phyloP scores from a whole-genome alignment of 2,113 vertebrate species.

The Bagarius yarrelli region DNA sequence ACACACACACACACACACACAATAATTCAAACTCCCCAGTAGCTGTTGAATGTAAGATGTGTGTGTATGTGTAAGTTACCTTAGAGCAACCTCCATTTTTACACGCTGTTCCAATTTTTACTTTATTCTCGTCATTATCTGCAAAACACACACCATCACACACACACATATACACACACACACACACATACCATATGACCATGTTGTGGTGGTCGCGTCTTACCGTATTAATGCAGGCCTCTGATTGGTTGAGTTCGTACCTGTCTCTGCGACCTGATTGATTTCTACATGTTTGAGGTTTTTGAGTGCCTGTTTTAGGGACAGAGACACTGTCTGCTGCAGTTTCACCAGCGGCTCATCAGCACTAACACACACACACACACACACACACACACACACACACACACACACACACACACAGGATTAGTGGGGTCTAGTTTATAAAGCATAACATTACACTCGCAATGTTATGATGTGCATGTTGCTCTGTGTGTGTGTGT shows the following conservation, averaged over 20 bases:
- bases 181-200: not conserved
- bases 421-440: not conserved
- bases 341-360: constrained; percentile 80
- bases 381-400: too few species aligned
- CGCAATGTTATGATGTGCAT: not conserved
- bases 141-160: constrained; percentile 50
- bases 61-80: constrained; percentile 55
- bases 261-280: constrained; percentile 68
- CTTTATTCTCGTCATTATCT: constrained; percentile 78
- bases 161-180: not conserved
- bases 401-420: too few species aligned
- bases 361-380: constrained; percentile 61
- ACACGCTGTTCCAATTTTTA: constrained; percentile 79
- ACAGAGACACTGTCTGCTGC: constrained; percentile 78
- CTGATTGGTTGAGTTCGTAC: constrained; percentile 56
- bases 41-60: not conserved
- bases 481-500: not conserved
- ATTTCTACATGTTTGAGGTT: constrained; percentile 75
- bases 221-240: not conserved
- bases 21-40: not conserved
- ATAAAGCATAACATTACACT: not conserved
- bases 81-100: constrained; percentile 82
- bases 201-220: not conserved
- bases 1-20: not conserved
- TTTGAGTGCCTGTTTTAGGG: constrained; percentile 80